Evolutionary conservation across 2,113 vertebrate genomes (phyloP).

Genomic region (Sclerurus mexicanus): DNA sequence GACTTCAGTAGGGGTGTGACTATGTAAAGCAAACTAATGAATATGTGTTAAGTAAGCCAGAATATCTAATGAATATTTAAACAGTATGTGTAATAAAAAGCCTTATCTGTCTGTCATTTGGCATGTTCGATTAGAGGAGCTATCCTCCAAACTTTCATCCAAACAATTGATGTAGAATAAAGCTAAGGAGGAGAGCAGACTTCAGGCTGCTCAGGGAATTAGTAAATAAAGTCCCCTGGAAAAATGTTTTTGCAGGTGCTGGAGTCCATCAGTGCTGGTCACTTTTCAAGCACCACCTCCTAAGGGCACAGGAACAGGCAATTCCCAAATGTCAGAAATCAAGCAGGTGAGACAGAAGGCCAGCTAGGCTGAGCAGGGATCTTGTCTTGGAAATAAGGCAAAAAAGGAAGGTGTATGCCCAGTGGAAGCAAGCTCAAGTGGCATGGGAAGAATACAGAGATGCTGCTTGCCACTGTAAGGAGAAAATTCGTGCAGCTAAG

Average conservation of each 20-base stretch:
- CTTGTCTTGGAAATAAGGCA: background rate
- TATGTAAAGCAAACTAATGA: too few species aligned
- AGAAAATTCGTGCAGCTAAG: background rate
- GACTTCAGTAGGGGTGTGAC: too few species aligned
- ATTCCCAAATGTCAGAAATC: background rate
- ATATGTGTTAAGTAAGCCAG: too few species aligned
- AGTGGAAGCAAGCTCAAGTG: background rate
- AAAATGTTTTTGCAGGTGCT: background rate
- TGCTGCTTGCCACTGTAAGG: background rate
- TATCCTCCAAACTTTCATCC: too few species aligned
- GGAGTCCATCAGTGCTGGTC: too few species aligned
- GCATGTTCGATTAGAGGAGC: too few species aligned
- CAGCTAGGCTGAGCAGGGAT: background rate
- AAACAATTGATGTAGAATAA: too few species aligned
- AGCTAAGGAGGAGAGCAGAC: background rate
- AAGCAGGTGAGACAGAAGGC: background rate
- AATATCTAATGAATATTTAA: too few species aligned
- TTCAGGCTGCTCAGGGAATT: background rate
- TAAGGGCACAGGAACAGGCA: background rate
- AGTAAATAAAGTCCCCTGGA: background rate
- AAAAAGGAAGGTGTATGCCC: background rate
- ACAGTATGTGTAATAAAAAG: too few species aligned
- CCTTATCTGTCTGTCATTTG: too few species aligned
- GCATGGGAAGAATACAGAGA: background rate
- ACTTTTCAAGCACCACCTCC: background rate